Evolutionary conservation across 2,888 invertebrate species (phyloP).

Genomic region (Miltochrista miniata): DNA sequence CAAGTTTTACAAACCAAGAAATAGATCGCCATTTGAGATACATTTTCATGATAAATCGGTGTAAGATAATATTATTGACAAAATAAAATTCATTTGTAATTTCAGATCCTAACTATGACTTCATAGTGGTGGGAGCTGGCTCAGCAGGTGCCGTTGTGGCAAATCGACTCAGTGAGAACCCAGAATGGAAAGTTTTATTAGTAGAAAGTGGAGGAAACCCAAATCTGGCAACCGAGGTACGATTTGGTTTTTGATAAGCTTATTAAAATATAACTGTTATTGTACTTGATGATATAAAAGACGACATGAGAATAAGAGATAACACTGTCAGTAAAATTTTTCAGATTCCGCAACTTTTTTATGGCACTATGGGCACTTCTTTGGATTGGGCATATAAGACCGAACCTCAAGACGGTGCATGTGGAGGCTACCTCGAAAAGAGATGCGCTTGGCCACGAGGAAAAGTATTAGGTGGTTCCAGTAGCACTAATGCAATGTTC

Average conservation of each 20-base stretch:
- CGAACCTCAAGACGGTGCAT: slow-evolving; percentile 66
- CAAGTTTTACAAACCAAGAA: no score
- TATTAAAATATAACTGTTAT: no score
- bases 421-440: slow-evolving; percentile 62
- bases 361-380: slow-evolving; percentile 46
- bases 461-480: slow-evolving; percentile 84
- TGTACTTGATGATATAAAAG: no score
- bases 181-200: slow-evolving; percentile 81
- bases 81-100: slow-evolving; percentile 1
- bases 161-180: slow-evolving; percentile 82
- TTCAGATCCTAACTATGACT: slow-evolving; percentile 80
- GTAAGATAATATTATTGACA: no score
- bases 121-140: slow-evolving; percentile 84
- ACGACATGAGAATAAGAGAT: no score
- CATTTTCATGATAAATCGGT: no score
- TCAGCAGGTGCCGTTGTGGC: slow-evolving; percentile 85
- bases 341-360: slow-evolving; percentile 56
- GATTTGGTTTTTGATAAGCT: neutral
- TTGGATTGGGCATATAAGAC: slow-evolving; percentile 84
- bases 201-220: slow-evolving; percentile 85
- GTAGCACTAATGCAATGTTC: slow-evolving; percentile 83
- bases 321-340: no score
- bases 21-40: no score
- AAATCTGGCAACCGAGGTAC: slow-evolving; percentile 69
- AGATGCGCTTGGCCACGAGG: slow-evolving; percentile 85